Evolutionary conservation across 2,888 invertebrate genomes (phyloP), one percentile per base, ranked within the genome.

Genomic region (Elmis aenea): DNA sequence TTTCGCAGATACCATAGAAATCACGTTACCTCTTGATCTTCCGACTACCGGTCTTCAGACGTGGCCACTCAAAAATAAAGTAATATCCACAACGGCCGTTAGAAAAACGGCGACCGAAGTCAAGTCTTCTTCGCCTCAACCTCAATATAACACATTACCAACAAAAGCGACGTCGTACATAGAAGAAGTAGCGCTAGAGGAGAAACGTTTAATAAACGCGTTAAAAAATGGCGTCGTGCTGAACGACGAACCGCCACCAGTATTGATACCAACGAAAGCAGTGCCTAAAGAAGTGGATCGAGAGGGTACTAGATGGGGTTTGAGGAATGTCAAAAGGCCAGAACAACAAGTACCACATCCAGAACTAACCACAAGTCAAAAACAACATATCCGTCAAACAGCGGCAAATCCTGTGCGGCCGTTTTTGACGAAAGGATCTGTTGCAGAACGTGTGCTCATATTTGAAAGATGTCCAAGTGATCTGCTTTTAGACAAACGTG

Each of bases 381-480:
- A 74, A 49, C 76, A 75, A 50, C 77, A 79, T 52, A 70, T 68
- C 15, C 50, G 67, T 23, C 64, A 62, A 45, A 58, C 59, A 13
- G 61, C 64, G n/a, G 57, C 65, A 16, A 81, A 78, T 61, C 87
- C 90, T 3, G 84, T 89, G 36, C 73, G 88, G 30, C 89, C 89
- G 9, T 89, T 90, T 67, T 73, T 91, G 33, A 89, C 90, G 23
- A 77, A 91, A 40, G 92, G 91, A 13, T 91, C 91, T 3, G 92
- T 92, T 2, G 91, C 91, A 13, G 92, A 92, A 62, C 73, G 91
- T 27, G 91, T 91, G 45, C 76, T 91, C 46, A 87, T 91, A 68
- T 92, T 92, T 64, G 92, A 92, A 68, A 82, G 86, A 66, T 89
- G 90, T 58, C 91, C 89, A 20, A 87, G 86, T 60, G 87, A 85